Conservation (phyloP, 2,113 vertebrate genomes). For the Bungarus multicinctus region DNA sequence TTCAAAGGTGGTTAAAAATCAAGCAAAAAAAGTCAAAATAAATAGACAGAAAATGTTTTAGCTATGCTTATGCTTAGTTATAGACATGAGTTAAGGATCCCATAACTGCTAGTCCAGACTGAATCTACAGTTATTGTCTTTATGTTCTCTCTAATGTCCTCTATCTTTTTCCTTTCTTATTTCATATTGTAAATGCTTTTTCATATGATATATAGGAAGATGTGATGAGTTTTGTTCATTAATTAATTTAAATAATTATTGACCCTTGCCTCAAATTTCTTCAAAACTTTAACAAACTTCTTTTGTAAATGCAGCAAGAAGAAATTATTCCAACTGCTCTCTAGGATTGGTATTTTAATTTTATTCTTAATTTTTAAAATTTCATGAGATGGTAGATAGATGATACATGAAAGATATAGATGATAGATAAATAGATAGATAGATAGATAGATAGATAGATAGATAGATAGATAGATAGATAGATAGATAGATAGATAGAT, state of each 20-base stretch:
- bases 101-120: background rate
- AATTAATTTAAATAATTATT: background rate
- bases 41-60: background rate
- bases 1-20: background rate
- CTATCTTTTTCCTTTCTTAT: background rate
- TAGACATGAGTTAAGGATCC: background rate
- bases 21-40: background rate
- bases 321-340: background rate
- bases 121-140: background rate
- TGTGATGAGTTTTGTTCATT: background rate
- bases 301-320: background rate
- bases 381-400: background rate
- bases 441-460: no score
- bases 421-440: no score
- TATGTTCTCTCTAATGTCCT: background rate
- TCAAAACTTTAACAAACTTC: background rate
- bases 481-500: no score
- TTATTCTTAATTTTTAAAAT: background rate
- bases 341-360: background rate
- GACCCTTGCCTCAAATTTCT: background rate
- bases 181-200: background rate
- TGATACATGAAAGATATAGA: no score
- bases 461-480: no score
- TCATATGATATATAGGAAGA: background rate
- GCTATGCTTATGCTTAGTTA: background rate